Base-by-base conservation (phyloP, 2,113 vertebrate genomes). In the Odontophorus gujanensis region DNA sequence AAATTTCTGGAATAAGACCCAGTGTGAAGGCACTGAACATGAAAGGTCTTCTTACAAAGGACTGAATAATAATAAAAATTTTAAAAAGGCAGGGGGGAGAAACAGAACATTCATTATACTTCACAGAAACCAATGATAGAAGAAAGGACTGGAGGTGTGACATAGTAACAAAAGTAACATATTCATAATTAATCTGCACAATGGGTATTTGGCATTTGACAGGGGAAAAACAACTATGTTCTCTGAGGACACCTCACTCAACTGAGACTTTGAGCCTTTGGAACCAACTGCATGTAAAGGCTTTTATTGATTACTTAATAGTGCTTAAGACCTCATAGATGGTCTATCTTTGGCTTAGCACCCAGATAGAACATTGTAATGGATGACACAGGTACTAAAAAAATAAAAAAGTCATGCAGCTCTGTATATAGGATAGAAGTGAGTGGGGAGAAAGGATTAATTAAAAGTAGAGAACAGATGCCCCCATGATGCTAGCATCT, bases 381-480 rank as follows among this genome's bases (percentile, higher is more conserved):
- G 24, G 43, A 84, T 90, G 42, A 47, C 13, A 80, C 25, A 20
- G 15, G 53, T 82, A 74, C 50, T 40, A 67, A 67, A 34, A 11
- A 50, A 73, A 83, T 72, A 59, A 28, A 28, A 83, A 61, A 65
- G 47, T 68, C 59, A 77, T 17, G 40, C 32, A 32, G 66, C 69
- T 95, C 77, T 89, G 38, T 82, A 45, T 79, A 90, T 55, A 47
- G 57, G 48, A 92, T 88, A 51, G 69, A 89, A 51, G 26, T 22
- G 13, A 96, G 71, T 85, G 62, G 45, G 67, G 69, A 65, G 81
- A 48, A 72, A 77, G 47, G 50, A 96, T 95, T 95, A 93, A 97
- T 96, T 96, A 95, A 89, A 93, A 96, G 90, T 69, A 91, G 93
- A 92, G 90, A 96, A 97, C 96, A 97, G 96, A 96, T 95, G 92